Base-by-base conservation (phyloP, 2,113 vertebrate species). In the Nanorana parkeri region DNA sequence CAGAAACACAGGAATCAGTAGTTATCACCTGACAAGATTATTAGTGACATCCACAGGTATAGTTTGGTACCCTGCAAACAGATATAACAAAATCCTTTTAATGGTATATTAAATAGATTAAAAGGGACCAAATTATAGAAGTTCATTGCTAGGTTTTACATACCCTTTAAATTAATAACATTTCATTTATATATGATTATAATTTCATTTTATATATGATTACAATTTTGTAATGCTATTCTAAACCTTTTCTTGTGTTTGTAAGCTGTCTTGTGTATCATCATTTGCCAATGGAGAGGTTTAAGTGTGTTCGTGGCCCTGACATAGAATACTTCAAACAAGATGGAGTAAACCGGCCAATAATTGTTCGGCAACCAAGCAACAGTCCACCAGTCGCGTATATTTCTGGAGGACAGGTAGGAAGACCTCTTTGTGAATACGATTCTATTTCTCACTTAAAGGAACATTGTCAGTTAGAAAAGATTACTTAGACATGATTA, bases 241-340 rank as follows among this genome's bases (percentile, higher is more conserved):
- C 13, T 2, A 47, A 47, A 47, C 2, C 5, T 21, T 60, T 60
- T 24, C 41, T 81, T 51, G 74, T 84, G 15, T 74, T 2, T 78
- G 52, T 60, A 90, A 99, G 97, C 87, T 99, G 97, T 88, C 88
- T 98, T 80, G 87, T 97, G 77, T 97, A 96, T 86, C 94, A 95
- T 87, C 94, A 98, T 83, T 87, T 96, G 85, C 90, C 95, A 26
- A 81, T 99, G 94, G 94, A 89, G 52, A 86, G 87, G 68, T 97
- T 98, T 88, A 89, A 92, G 85, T 96, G 94, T 20, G 87, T 87
- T 5, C 88, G 94, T 84, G 96, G 91, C 68, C 90, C 92, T 60
- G 92, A 95, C 77, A 93, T 93, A 56, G 80, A 36, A 0, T 76
- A 89, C 85, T 90, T 92, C 65, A 85, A 86, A 36, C 88, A 84